Evolutionary conservation across 2,113 vertebrate species (phyloP), one percentile per base, ranked within the genome.

Genomic region (Dipodomys stephensi): DNA sequence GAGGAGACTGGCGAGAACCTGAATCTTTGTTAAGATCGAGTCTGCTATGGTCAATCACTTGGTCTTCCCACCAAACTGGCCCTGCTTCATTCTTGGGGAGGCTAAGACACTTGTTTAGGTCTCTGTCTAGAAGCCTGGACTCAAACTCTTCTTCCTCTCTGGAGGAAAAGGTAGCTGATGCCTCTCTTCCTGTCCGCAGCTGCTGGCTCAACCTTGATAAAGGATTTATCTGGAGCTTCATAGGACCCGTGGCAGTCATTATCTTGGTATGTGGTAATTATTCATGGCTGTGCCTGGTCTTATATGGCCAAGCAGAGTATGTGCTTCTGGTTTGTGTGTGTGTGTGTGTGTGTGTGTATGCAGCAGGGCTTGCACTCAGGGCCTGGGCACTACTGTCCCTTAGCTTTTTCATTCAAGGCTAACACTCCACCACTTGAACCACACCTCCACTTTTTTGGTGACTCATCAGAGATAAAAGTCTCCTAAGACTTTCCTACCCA

Each of bases 201-300:
- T 99, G 99, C 97, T 98, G 98, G 98, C 97, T 99, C 27, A 97
- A 87, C 0, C 9, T 8, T 11, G 44, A 96, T 0, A 93, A 93
- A 10, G 68, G 81, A 30, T 99, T 99, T 94, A 96, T 96, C 20
- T 99, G 98, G 98, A 98, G 98, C 78, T 97, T 98, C 78, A 95
- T 97, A 20, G 98, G 98, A 1, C 98, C 98, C 11, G 97, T 98
- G 53, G 96, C 97, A 64, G 30, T 46, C 64, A 88, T 99, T 67
- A 96, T 99, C 87, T 83, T 78, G 91, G 99, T 99, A 96, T 93
- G 98, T 98, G 77, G n/a, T 28, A 49, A 8, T 62, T 76, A 11
- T 7, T 65, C 65, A 27, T 39, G 67, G 19, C 7, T 23, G 32
- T 67, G 71, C 2, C 44, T 15, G 4, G 1, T 28, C 19, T 46